Evolutionary conservation across 2,113 vertebrate species (phyloP).

Genomic region (Hirundichthys speculiger): DNA sequence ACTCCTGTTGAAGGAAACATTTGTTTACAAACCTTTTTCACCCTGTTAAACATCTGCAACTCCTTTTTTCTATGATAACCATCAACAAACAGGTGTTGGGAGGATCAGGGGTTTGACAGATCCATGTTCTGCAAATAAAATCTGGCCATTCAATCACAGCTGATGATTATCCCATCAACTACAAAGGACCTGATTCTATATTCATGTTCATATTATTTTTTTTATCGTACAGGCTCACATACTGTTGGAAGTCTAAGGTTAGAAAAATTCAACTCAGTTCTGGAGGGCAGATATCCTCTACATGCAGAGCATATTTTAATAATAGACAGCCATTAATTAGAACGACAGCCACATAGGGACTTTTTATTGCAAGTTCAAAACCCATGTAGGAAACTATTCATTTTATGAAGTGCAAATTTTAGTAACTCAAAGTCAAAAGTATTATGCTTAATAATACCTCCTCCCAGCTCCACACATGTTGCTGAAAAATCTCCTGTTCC

Average conservation of each 20-base stretch:
- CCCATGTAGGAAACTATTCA: conserved; percentile 10
- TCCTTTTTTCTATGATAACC: too few species aligned
- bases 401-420: conserved; percentile 28
- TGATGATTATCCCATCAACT: too few species aligned
- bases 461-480: not conserved
- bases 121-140: too few species aligned
- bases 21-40: too few species aligned
- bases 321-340: conserved; percentile 15
- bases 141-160: too few species aligned
- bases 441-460: conserved; percentile 32
- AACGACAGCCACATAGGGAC: not conserved
- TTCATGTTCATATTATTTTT: too few species aligned
- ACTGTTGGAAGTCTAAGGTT: not conserved
- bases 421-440: conserved; percentile 22
- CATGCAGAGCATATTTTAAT: conserved; percentile 1
- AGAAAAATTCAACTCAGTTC: not conserved
- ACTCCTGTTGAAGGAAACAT: too few species aligned
- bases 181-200: too few species aligned
- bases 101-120: too few species aligned
- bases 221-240: not conserved
- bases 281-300: not conserved
- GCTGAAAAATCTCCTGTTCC: not conserved
- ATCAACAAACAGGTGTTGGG: too few species aligned
- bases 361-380: conserved; percentile 18
- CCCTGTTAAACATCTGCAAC: too few species aligned